These are phyloP conservation scores for Lacerta bilineata DNA, from an alignment of 2,797 vertebrate genomes.

Conservation along the genomic window DNA sequence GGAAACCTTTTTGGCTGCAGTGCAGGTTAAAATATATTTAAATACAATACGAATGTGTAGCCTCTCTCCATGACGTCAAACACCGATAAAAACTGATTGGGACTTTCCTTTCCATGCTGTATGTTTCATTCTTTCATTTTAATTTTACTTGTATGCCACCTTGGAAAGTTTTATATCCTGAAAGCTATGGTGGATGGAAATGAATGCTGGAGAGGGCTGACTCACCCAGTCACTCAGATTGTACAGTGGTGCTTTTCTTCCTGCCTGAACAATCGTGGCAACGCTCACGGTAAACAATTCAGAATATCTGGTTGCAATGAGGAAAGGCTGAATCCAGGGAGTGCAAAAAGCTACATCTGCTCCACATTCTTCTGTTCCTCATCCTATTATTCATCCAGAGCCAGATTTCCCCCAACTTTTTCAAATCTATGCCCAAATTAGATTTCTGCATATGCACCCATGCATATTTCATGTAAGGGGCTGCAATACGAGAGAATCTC, in stretches of 20 bases:
- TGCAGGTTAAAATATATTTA: too few relatives aligned
- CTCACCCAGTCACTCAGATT: neutral
- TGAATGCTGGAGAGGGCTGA: neutral
- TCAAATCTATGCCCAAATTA: neutral
- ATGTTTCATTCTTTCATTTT: neutral
- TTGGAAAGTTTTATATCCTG: constrained; percentile 5
- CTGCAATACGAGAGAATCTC: neutral
- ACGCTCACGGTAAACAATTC: neutral
- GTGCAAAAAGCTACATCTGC: neutral
- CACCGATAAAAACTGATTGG: neutral
- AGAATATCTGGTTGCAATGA: neutral
- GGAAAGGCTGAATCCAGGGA: neutral
- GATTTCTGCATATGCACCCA: neutral
- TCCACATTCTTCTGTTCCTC: neutral
- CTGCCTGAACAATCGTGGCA: too few relatives aligned
- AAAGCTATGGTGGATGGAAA: neutral
- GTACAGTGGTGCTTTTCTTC: neutral
- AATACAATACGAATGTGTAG: too few relatives aligned
- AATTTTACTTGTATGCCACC: neutral
- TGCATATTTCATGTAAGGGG: neutral
- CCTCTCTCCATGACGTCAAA: too few relatives aligned
- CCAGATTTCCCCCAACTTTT: neutral
- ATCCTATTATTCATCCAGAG: neutral
- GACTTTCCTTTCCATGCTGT: neutral
- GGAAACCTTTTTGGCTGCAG: too few relatives aligned